Percentiles rank a stretch among this genome's conserved stretches.
Conservation (phyloP, 2,113 vertebrate species). For the Zosterops hypoxanthus region DNA sequence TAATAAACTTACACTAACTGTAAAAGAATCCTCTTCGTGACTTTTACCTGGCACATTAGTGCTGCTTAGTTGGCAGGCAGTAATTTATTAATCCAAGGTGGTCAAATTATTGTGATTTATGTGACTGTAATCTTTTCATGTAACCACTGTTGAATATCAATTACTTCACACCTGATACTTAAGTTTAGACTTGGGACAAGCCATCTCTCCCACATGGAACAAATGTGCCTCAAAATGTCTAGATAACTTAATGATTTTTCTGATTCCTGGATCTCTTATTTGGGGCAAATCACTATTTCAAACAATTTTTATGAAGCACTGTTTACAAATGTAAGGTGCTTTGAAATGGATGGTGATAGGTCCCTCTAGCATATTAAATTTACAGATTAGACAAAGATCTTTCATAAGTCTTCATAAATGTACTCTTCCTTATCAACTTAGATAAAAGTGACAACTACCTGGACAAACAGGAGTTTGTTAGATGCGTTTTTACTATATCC, state of each 20-base stretch:
- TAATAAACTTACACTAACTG: not conserved
- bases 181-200: not conserved
- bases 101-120: slow-evolving; percentile 7
- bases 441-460: not conserved
- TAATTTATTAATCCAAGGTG: slow-evolving; percentile 1
- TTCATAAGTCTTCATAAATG: not conserved
- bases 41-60: not conserved
- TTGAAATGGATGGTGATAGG: not conserved
- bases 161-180: not conserved
- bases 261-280: not conserved
- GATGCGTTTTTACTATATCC: not conserved
- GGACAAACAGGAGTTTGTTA: not conserved
- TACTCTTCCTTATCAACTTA: not conserved
- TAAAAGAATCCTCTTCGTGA: not conserved
- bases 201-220: not conserved
- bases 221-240: not conserved
- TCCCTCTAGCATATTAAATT: not conserved
- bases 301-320: not conserved
- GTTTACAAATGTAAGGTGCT: not conserved
- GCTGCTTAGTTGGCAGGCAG: not conserved
- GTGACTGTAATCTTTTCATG: not conserved
- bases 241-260: not conserved
- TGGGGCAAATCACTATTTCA: not conserved
- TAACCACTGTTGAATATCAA: not conserved
- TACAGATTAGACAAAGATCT: not conserved